Percentiles rank a stretch among this genome's conserved stretches.
Conservation (phyloP, 1,140 invertebrate genomes). For the Brachionus sp. region DNA sequence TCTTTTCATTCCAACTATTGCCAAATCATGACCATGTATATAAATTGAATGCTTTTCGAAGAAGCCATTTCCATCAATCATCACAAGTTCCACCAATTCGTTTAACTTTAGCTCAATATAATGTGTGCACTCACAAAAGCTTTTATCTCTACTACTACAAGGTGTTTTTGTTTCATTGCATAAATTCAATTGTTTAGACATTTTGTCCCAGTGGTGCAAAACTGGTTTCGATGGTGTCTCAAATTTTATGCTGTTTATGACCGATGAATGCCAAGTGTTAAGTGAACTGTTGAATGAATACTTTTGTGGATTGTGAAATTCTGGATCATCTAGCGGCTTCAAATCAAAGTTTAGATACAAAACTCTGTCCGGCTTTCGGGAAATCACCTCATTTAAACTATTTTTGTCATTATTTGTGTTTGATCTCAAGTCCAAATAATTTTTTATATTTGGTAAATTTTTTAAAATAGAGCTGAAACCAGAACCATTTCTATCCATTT, state of each 20-base stretch:
- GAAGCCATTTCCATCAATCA: slow-evolving; percentile 68
- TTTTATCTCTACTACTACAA: neutral
- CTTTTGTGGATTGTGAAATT: slow-evolving; percentile 70
- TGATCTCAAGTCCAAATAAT: neutral
- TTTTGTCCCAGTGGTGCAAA: neutral
- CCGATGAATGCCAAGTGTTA: neutral
- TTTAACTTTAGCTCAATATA: slow-evolving; percentile 65
- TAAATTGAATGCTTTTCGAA: slow-evolving; percentile 66
- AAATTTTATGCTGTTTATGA: neutral
- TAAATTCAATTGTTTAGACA: neutral
- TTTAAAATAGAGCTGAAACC: neutral
- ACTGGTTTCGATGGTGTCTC: neutral
- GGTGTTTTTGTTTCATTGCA: neutral
- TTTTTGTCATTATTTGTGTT: neutral
- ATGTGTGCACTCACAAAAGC: slow-evolving; percentile 67
- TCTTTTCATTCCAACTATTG: slow-evolving; percentile 65
- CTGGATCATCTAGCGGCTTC: slow-evolving; percentile 72
- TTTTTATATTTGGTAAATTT: neutral
- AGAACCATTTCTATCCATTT: neutral
- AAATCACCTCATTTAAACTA: neutral
- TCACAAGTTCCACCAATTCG: slow-evolving; percentile 66
- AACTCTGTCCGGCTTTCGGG: slow-evolving; percentile 66
- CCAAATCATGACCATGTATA: slow-evolving; percentile 72
- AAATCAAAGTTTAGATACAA: slow-evolving; percentile 80
- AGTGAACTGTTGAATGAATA: slow-evolving; percentile 62